A percentile compares a stretch with the other conserved stretches of the same genome.
Conservation (phyloP, 2,113 vertebrate genomes). For the Cottus gobio region DNA sequence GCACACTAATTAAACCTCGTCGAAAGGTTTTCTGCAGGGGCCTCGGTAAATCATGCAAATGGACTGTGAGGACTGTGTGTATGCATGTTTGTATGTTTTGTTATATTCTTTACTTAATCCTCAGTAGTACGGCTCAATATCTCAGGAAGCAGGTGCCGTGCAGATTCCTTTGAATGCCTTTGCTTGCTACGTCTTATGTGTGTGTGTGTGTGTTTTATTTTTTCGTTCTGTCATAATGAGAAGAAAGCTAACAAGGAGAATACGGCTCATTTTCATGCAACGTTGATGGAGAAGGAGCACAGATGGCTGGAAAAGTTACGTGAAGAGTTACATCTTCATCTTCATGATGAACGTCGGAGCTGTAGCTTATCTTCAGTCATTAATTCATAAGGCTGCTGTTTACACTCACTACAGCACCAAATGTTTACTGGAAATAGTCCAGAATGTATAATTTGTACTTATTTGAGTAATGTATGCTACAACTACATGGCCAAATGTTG, state of each 20-base stretch:
- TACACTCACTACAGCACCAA: neutral
- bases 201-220: conserved; percentile 37
- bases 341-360: neutral
- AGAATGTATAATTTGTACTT: too few species aligned
- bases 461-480: too few species aligned
- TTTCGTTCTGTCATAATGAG: conserved; percentile 46
- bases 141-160: conserved; percentile 58
- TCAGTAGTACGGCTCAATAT: conserved; percentile 10
- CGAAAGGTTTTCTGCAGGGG: conserved; percentile 79
- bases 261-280: conserved; percentile 25
- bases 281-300: conserved; percentile 22
- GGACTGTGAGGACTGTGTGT: conserved; percentile 21
- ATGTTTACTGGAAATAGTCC: too few species aligned
- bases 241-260: conserved; percentile 38
- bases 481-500: too few species aligned
- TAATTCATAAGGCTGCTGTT: neutral
- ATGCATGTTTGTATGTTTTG: conserved; percentile 31
- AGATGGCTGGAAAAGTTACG: conserved; percentile 41
- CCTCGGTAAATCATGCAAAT: conserved; percentile 86
- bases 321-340: neutral
- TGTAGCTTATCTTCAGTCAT: neutral
- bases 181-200: conserved; percentile 17
- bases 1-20: conserved; percentile 88
- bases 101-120: conserved; percentile 51
- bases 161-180: conserved; percentile 53